These are phyloP conservation scores for Drosophila pallidifrons DNA, from an alignment of 1,140 invertebrate species.

Conservation along the genomic window DNA sequence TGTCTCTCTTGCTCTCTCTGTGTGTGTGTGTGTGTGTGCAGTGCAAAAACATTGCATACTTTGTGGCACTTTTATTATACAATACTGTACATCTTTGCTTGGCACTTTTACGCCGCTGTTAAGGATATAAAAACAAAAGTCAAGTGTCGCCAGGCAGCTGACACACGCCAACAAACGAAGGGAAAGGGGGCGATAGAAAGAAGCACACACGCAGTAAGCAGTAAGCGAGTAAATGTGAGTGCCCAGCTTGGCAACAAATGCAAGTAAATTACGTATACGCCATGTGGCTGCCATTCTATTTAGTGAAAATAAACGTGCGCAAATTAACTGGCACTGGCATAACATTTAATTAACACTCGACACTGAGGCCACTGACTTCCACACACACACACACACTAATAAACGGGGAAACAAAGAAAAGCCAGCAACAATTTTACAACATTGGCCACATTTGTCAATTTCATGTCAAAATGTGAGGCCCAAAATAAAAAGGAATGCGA, in stretches of 20 bases:
- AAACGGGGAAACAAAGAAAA: not conserved
- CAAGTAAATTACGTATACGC: conserved; percentile 80
- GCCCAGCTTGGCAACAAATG: conserved; percentile 40
- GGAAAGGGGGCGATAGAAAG: conserved; percentile 2
- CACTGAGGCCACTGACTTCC: conserved; percentile 37
- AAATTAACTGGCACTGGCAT: conserved; percentile 65
- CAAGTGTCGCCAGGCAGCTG: conserved; percentile 67
- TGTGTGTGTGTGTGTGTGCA: conserved; percentile 33
- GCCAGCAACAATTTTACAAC: conserved; percentile 13
- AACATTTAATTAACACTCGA: conserved; percentile 76
- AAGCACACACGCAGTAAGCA: not conserved
- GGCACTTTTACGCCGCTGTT: conserved; percentile 72
- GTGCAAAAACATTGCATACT: conserved; percentile 65
- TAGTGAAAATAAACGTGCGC: conserved; percentile 50
- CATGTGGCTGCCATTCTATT: conserved; percentile 49
- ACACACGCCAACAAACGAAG: conserved; percentile 13
- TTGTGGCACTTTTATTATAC: conserved; percentile 77
- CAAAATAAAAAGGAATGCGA: conserved; percentile 51
- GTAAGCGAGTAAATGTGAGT: not conserved
- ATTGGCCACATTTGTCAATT: conserved; percentile 68
- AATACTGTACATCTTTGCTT: conserved; percentile 69
- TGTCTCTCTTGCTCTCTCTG: conserved; percentile 5
- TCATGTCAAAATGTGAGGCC: conserved; percentile 66
- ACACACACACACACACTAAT: not conserved
- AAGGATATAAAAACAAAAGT: conserved; percentile 77